A percentile compares a stretch with the other conserved stretches of the same genome.
phyloP scores from a whole-genome alignment of 2,797 vertebrate species.

The Oceanodroma leucorhoa region DNA sequence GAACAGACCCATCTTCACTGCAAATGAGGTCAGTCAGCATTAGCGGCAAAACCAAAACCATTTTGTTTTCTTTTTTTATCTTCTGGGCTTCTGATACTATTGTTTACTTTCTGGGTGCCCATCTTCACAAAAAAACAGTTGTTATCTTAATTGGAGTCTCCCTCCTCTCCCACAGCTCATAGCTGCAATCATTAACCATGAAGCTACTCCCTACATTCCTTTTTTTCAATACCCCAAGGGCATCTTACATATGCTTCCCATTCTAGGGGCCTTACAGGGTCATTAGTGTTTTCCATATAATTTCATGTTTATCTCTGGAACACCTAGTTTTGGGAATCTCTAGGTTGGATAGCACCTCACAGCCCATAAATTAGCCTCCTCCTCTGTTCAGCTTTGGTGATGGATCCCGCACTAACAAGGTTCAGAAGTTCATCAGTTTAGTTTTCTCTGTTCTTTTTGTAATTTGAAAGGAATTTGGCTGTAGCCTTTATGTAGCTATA shows the following conservation, averaged over 20 bases:
- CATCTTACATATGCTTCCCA: not conserved
- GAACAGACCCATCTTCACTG: not conserved
- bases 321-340: not conserved
- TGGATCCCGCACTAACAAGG: not conserved
- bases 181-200: not conserved
- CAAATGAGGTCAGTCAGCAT: not conserved
- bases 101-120: not conserved
- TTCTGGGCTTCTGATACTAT: not conserved
- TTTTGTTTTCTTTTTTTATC: not conserved
- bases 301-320: not conserved
- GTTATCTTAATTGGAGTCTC: not conserved
- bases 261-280: not conserved
- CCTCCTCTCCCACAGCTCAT: not conserved
- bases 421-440: not conserved
- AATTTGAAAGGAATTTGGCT: not conserved
- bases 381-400: not conserved
- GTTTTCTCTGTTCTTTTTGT: not conserved
- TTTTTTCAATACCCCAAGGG: not conserved
- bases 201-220: not conserved
- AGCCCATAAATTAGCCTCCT: not conserved
- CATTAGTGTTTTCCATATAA: not conserved
- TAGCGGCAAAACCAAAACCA: not conserved
- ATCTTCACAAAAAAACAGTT: not conserved
- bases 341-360: not conserved
- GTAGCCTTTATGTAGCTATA: not conserved